Base-by-base conservation (phyloP, 2,113 vertebrate species). In the Xiphorhynchus elegans region DNA sequence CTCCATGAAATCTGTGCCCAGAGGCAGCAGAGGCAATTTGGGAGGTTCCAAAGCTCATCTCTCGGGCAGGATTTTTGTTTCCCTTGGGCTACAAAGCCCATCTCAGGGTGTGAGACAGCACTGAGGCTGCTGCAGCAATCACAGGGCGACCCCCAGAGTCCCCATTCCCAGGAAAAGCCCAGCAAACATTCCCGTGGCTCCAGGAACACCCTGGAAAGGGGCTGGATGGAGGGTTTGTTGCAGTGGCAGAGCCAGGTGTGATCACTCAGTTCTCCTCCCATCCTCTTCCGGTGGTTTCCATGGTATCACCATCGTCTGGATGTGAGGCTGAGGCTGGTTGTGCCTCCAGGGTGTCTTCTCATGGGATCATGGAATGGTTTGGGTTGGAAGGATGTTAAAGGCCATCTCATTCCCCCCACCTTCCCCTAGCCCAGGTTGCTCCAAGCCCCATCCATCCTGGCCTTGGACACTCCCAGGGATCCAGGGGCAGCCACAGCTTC, bases 61-160 rank as follows among this genome's bases (percentile, higher is more conserved):
- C 49, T 64, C 66, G 17, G 72, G 40, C 20, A 3, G 0, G 33
- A 46, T 64, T 55, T 87, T 44, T 49, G 35, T 20, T 19, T 72
- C 18, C n/a, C 29, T 70, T 17, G n/a, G 31, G 47, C 63, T 62
- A 50, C n/a, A n/a, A 28, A 7, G 78, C 35, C 25, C 15, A 21
- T 28, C 76, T 16, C 40, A 5, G 44, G 21, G 13, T 13, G 24
- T 2, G 44, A 11, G 35, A 9, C 4, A 80, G 53, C 21, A 21
- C 31, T 1, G 17, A 33, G 37, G 44, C 40, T 42, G 37, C 63
- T 67, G 59, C 75, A 87, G 58, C 26, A 20, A 53, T 3, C 69
- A 44, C 29, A 19, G 5, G 21, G 9, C 0, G 1, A n/a, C 31
- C n/a, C 21, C 73, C 49, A 21, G 31, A 21, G 40, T 7, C 35